phyloP scores from a whole-genome alignment of 1,140 invertebrate genomes.

The Homalodisca vitripennis region DNA sequence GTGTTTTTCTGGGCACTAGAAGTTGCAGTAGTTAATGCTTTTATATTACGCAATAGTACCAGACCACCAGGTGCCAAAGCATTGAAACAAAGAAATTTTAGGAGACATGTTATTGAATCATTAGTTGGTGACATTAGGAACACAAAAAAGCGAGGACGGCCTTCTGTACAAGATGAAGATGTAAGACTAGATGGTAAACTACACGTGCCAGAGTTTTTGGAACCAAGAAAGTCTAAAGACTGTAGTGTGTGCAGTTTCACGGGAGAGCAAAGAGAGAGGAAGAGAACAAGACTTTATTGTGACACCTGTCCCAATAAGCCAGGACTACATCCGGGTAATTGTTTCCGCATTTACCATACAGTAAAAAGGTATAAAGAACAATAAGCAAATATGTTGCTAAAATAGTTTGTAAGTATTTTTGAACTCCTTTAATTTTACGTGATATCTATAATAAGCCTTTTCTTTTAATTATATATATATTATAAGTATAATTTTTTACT shows the following conservation, averaged over 20 bases:
- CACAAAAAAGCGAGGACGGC: neutral
- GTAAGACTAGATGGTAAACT: slow-evolving; percentile 4
- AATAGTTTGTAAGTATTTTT: too few relatives aligned
- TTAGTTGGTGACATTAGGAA: slow-evolving; percentile 4
- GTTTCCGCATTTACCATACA: too few relatives aligned
- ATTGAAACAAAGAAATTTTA: neutral
- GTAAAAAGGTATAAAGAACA: too few relatives aligned
- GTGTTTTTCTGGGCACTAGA: too few relatives aligned
- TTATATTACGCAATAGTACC: neutral
- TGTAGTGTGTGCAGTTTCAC: neutral
- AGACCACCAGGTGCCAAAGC: slow-evolving; percentile 6
- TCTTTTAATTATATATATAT: too few relatives aligned
- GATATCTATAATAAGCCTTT: too few relatives aligned
- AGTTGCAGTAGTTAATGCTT: slow-evolving; percentile 1
- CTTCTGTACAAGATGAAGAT: neutral
- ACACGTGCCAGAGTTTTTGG: neutral
- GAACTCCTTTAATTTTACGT: too few relatives aligned
- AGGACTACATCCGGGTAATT: neutral
- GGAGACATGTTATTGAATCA: neutral
- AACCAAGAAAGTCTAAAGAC: neutral
- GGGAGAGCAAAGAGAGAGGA: neutral
- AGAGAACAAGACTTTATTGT: slow-evolving; percentile 7
- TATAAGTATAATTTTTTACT: too few relatives aligned
- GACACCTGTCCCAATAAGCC: neutral
- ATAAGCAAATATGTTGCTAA: too few relatives aligned